Percentiles rank a stretch among this genome's conserved stretches.
Evolutionary conservation across 2,797 vertebrate species (phyloP).

Genomic region (Amniataba percoides): DNA sequence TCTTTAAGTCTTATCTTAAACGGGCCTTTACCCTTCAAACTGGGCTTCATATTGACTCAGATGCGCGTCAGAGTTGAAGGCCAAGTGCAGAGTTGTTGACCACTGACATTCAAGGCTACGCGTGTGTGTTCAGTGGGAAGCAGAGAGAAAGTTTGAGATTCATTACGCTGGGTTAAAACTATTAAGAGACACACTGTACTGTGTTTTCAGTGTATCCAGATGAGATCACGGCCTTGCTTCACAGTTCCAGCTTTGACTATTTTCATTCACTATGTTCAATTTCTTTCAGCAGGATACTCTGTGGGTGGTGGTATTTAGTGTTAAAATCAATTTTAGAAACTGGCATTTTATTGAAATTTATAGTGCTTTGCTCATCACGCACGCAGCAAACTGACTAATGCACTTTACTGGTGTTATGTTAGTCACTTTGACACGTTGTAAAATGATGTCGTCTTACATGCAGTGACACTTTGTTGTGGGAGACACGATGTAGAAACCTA

Average conservation of each 20-base stretch:
- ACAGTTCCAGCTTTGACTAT: neutral
- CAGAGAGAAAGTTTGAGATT: neutral
- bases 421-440: neutral
- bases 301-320: neutral
- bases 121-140: constrained; percentile 11
- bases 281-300: neutral
- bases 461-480: neutral
- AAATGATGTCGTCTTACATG: neutral
- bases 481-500: neutral
- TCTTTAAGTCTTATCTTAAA: constrained; percentile 48
- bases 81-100: constrained; percentile 26
- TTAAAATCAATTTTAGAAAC: constrained; percentile 3
- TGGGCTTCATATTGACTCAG: constrained; percentile 38
- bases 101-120: constrained; percentile 26
- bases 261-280: constrained; percentile 11
- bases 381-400: neutral
- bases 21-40: constrained; percentile 48
- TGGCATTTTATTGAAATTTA: constrained; percentile 12
- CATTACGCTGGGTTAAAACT: neutral
- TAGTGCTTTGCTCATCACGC: constrained; percentile 2
- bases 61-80: constrained; percentile 58
- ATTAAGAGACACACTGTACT: neutral
- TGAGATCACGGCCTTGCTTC: neutral
- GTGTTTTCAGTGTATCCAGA: neutral
- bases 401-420: neutral